Evolutionary conservation across 2,888 invertebrate genomes (phyloP).

Genomic region (Ditylenchus weischeri): DNA sequence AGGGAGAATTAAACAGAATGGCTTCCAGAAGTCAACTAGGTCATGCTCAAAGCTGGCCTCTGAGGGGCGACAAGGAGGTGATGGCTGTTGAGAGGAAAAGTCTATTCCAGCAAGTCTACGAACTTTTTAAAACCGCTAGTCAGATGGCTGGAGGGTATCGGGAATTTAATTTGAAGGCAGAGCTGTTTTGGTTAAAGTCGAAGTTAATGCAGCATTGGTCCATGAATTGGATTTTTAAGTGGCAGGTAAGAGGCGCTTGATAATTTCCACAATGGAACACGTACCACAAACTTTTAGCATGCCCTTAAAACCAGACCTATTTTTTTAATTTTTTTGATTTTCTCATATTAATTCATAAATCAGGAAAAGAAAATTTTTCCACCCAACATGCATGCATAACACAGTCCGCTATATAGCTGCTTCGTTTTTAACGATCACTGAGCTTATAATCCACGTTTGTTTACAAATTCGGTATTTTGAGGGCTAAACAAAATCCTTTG

Average conservation of each 20-base stretch:
- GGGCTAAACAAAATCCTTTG: too few species aligned
- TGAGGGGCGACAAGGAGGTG: slow-evolving; percentile 17
- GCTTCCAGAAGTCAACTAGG: not conserved
- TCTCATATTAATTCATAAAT: too few species aligned
- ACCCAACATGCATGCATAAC: too few species aligned
- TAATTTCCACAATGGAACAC: too few species aligned
- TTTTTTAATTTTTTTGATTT: too few species aligned
- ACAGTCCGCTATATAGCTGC: too few species aligned
- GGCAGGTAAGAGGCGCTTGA: slow-evolving; percentile 16
- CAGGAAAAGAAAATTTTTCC: too few species aligned
- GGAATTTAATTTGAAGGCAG: slow-evolving; percentile 45
- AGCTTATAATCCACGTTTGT: too few species aligned
- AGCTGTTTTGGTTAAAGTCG: slow-evolving; percentile 50
- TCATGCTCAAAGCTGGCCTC: slow-evolving; percentile 23
- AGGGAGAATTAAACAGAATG: not conserved
- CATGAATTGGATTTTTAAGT: slow-evolving; percentile 45
- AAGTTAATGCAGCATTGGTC: slow-evolving; percentile 44
- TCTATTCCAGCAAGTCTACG: slow-evolving; percentile 25
- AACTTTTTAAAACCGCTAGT: slow-evolving; percentile 24
- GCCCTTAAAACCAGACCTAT: too few species aligned
- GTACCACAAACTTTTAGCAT: too few species aligned
- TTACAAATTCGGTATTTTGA: too few species aligned
- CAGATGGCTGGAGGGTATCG: slow-evolving; percentile 16
- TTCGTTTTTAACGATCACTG: too few species aligned
- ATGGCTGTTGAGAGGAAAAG: slow-evolving; percentile 27